These are phyloP conservation scores for Apodemia hepburni DNA, from an alignment of 2,888 invertebrate genomes.

Conservation along the genomic window DNA sequence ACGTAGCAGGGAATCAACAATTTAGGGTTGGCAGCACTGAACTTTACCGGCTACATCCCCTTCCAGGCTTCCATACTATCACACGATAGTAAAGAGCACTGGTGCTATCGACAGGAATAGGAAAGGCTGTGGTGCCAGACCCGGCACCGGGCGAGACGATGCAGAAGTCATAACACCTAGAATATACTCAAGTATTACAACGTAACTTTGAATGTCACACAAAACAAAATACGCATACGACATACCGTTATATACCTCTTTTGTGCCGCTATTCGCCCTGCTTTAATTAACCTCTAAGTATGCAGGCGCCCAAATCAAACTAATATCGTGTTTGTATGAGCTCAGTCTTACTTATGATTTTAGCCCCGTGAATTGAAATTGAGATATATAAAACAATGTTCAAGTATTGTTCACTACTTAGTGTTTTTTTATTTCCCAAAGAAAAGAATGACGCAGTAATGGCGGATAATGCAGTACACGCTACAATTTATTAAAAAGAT, in stretches of 20 bases:
- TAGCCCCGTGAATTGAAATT: not conserved
- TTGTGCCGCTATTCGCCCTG: not conserved
- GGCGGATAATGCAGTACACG: constrained; percentile 14
- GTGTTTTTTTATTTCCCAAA: not conserved
- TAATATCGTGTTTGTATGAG: not conserved
- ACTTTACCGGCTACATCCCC: too few species aligned
- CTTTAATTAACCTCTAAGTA: not conserved
- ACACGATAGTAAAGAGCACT: too few species aligned
- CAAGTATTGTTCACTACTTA: not conserved
- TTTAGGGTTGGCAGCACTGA: too few species aligned
- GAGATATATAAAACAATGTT: not conserved
- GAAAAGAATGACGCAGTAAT: not conserved
- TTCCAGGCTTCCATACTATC: too few species aligned
- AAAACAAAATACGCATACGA: not conserved
- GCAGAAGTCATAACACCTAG: too few species aligned
- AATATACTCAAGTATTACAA: too few species aligned
- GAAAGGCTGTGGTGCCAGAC: too few species aligned
- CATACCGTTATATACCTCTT: not conserved
- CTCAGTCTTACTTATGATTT: not conserved
- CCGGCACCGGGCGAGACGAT: too few species aligned
- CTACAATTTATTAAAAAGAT: not conserved
- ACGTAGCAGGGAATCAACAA: too few species aligned
- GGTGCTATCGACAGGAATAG: too few species aligned
- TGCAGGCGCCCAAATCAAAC: not conserved
- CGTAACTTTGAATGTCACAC: too few species aligned